Conservation (phyloP, 2,888 invertebrate species). For the Amblyjoppa fuscipennis region DNA sequence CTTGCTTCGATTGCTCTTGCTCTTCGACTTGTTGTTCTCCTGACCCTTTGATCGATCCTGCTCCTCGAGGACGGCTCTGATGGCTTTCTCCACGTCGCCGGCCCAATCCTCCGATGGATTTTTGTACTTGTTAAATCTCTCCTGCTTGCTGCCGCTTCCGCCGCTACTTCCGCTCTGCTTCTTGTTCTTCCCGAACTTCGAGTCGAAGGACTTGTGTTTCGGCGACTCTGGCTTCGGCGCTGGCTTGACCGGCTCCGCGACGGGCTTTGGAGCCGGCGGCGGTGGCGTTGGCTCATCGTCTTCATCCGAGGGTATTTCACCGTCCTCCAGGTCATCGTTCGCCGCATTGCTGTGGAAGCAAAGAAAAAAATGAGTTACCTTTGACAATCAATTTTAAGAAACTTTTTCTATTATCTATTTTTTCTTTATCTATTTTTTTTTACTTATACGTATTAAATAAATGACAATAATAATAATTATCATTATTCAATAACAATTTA, state of each 20-base stretch:
- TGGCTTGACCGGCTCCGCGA: constrained; percentile 70
- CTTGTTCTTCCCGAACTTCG: constrained; percentile 80
- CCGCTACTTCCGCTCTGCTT: constrained; percentile 71
- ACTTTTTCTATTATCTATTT: no score
- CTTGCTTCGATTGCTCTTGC: constrained; percentile 78
- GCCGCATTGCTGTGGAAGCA: constrained; percentile 75
- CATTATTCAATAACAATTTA: no score
- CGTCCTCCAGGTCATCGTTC: constrained; percentile 93
- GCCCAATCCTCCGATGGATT: constrained; percentile 90
- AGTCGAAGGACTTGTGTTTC: constrained; percentile 80
- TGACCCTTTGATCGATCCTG: constrained; percentile 84
- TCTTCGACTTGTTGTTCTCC: constrained; percentile 78
- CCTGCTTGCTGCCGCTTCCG: constrained; percentile 73
- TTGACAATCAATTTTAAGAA: background rate
- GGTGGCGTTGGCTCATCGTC: constrained; percentile 85
- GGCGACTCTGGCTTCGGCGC: constrained; percentile 83
- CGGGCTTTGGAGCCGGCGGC: constrained; percentile 72
- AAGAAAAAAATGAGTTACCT: constrained; percentile 56
- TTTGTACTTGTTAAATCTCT: constrained; percentile 86
- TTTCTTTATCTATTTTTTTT: background rate
- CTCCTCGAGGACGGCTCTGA: constrained; percentile 91
- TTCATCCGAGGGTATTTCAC: constrained; percentile 92
- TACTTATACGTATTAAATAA: background rate
- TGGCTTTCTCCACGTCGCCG: constrained; percentile 92
- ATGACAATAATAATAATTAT: no score